A percentile compares a stretch with the other conserved stretches of the same genome.
phyloP scores from a whole-genome alignment of 2,113 vertebrate species.

The Pterocles orientalis region DNA sequence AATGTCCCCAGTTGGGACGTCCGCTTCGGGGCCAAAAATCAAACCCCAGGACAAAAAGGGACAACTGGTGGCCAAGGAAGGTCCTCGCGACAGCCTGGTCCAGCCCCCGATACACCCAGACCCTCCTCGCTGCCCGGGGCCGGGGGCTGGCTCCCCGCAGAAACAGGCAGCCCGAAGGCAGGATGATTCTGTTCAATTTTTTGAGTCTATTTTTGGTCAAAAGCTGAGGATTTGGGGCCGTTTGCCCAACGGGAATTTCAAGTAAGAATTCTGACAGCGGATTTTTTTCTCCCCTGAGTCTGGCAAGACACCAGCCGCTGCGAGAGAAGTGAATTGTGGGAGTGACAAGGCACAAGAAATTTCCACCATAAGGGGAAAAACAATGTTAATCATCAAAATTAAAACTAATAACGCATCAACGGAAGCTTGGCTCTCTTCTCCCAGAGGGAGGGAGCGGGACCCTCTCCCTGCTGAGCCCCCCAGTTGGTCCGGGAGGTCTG shows the following conservation, averaged over 20 bases:
- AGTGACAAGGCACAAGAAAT: slow-evolving; percentile 62
- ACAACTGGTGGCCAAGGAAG: no score
- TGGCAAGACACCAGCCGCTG: slow-evolving; percentile 47
- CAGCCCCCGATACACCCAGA: not conserved
- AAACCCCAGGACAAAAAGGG: rapidly evolving
- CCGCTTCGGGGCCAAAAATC: rapidly evolving
- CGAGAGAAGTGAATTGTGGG: slow-evolving; percentile 52
- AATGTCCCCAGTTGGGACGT: not conserved
- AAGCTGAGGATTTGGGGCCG: slow-evolving; percentile 34
- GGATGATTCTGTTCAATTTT: not conserved
- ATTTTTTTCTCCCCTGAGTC: slow-evolving; percentile 22
- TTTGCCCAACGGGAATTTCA: slow-evolving; percentile 52
- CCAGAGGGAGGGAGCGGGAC: not conserved
- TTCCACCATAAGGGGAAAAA: slow-evolving; percentile 48
- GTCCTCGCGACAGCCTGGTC: not conserved
- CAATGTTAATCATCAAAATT: slow-evolving; percentile 38
- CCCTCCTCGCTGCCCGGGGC: rapidly evolving
- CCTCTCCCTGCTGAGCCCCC: not conserved
- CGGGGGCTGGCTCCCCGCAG: not conserved
- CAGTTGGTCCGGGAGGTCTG: rapidly evolving
- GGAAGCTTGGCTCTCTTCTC: not conserved
- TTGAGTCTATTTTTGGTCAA: slow-evolving; percentile 43
- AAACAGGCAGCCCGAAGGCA: not conserved
- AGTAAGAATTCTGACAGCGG: slow-evolving; percentile 38
- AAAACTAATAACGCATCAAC: not conserved